Evolutionary conservation across 2,113 vertebrate genomes (phyloP), one percentile per base, ranked within the genome.

Genomic region (Daphoenositta chrysoptera): DNA sequence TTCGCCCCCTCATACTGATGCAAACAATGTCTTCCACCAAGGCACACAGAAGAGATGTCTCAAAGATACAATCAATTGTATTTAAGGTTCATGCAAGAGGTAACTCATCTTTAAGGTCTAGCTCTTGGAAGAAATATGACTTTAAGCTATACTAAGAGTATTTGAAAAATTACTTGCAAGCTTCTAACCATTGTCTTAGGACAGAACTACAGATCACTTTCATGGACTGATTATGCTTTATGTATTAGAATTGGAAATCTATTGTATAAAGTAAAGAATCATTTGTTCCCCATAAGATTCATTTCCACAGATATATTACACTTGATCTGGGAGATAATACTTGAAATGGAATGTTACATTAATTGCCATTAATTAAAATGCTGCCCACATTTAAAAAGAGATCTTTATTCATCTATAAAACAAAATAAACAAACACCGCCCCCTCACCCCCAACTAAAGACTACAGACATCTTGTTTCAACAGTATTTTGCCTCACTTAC

Each of bases 371-470:
- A 85, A 66, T 26, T 61, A 27, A 80, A 65, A 70, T 42, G 5
- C 0, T 37, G 17, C 13, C 21, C 61, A 14, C 19, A 3, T 47
- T 72, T 50, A 22, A 31, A 73, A 86, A 73, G 26, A 27, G 0
- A 71, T 40, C 85, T 69, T 40, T 48, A 44, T 40, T 80, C 2
- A 37, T 50, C 23, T 39, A 15, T 57, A 33, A 42, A 85, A 48
- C 7, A 47, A 40, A 47, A 28, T 9, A 20, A 83, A 42, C 6
- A 37, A 54, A 44, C 54, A 79, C 30, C 19, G 5, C 6, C 14
- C n/a, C 0, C 11, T 6, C n/a, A 0, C 5, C 6, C 19, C 22
- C 28, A 64, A 22, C 9, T 83, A 50, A 73, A 45, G 42, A 61
- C 22, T 57, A 40, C 4, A 69, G 50, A 80, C 7, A 44, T 42